A percentile compares a stretch with the other conserved stretches of the same genome.
phyloP scores from a whole-genome alignment of 2,113 vertebrate species.

The Bucco capensis region DNA sequence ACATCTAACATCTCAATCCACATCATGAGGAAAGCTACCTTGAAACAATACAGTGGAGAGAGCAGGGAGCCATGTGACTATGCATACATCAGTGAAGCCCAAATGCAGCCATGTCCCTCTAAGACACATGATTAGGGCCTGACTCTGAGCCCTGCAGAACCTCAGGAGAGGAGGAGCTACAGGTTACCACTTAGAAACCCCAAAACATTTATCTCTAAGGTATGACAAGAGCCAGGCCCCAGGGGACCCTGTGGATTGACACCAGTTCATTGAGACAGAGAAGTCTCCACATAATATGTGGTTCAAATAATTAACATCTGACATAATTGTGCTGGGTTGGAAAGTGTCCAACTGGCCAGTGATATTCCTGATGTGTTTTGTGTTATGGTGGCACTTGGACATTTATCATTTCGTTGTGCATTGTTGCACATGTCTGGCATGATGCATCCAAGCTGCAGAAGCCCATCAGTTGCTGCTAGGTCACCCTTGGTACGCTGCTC shows the following conservation, averaged over 20 bases:
- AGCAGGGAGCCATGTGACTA: no score
- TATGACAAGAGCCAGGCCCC: neutral
- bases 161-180: neutral
- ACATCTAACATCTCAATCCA: no score
- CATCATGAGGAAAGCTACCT: no score
- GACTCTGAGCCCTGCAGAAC: neutral
- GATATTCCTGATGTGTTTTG: accelerated
- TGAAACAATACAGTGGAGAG: no score
- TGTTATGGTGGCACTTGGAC: accelerated
- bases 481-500: accelerated
- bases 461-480: accelerated
- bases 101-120: no score
- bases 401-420: accelerated
- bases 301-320: neutral
- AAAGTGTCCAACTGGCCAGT: neutral
- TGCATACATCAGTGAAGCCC: no score
- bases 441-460: neutral
- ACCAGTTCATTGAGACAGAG: neutral
- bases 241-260: neutral
- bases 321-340: neutral
- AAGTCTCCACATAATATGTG: accelerated
- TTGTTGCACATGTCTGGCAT: neutral
- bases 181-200: neutral
- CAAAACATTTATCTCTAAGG: neutral
- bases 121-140: no score